Base-by-base conservation (phyloP, 2,888 invertebrate genomes). In the Lepidochrysops patricia region DNA sequence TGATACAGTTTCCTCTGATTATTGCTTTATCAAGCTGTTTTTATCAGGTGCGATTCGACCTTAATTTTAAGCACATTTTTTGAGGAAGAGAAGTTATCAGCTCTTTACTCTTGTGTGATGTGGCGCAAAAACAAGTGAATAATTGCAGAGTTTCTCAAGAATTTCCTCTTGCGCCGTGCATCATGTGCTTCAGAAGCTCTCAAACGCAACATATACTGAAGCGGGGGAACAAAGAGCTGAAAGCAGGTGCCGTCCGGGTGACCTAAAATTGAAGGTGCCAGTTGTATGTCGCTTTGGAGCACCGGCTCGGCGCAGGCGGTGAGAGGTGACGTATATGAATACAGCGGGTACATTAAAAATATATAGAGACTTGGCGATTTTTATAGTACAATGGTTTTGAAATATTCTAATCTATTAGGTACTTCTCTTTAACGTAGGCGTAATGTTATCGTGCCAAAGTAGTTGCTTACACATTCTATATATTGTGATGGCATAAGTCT, bases 211-310 rank as follows among this genome's bases (percentile, higher is more conserved):
- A 56, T 63, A 65, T 60, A 62, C 62, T 63, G 64, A 58, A 69
- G 54, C 27, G 64, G 67, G 69, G 70, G 74, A 74, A 72, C 68
- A 72, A 73, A 75, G 72, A 68, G 66, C 61, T 63, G 60, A 67
- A 65, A 66, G 70, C 73, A 72, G 73, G 72, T 70, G 72, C 69
- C 70, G 76, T 73, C 75, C 78, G 76, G 70, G 77, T 87, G 85
- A 87, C 86, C 87, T 86, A 80, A 78, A 82, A 85, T 72, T 79
- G 79, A 77, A 80, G 80, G 80, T 82, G 82, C 77, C 77, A 76
- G 76, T 70, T 70, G 67, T 71, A 72, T 74, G 74, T 67, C 72
- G 68, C 65, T 68, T 58, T 19, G 13, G 19, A 19, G 43, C 43
- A 19, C 15, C 43, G 43, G 58, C 57, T 63, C 57, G 52, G 62